Evolutionary conservation across 1,140 invertebrate species (phyloP), one percentile per base, ranked within the genome.

Genomic region (Apis dorsata): DNA sequence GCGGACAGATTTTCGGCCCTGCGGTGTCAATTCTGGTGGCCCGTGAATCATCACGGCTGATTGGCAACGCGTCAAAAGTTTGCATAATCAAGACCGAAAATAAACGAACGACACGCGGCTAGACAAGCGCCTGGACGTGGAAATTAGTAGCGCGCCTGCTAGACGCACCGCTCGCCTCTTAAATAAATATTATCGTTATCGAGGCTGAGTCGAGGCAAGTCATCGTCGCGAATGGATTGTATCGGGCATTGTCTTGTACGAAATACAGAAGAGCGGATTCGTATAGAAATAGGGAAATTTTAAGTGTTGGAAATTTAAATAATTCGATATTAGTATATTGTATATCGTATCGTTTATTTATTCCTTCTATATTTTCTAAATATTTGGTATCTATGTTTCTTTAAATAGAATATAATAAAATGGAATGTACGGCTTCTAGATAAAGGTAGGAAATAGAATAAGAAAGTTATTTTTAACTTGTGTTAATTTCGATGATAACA

Each of bases 61-160:
- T 72, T 88, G 86, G 86, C 86, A 82, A 17, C 57, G 66, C 70
- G 79, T 87, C 86, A 87, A 71, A 72, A 72, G 83, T 88, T 88
- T 88, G 86, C 79, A 88, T 87, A 88, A 88, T 88, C 83, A 60
- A 59, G 57, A 63, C 80, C 79, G 75, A 83, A 77, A 88, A 88
- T 88, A 88, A 86, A 86, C 71, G 79, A 70, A 53, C 71, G 76
- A 72, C 69, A 74, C 51, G 17, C 63, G 19, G 57, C n/a, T 34
- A 73, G 62, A 59, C 74, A 51, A 21, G 62, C 59, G 49, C 55
- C 28, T 57, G 60, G 69, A 87, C 55, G 78, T 66, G 79, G 72
- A 83, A 88, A 79, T 83, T 86, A 68, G 55, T 59, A n/a, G 28
- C 74, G 59, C 12, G 62, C 19, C 63, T 8, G 60, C 21, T 60